Evolutionary conservation across 2,797 vertebrate genomes (phyloP).

Genomic region (Bradypodion pumilum): DNA sequence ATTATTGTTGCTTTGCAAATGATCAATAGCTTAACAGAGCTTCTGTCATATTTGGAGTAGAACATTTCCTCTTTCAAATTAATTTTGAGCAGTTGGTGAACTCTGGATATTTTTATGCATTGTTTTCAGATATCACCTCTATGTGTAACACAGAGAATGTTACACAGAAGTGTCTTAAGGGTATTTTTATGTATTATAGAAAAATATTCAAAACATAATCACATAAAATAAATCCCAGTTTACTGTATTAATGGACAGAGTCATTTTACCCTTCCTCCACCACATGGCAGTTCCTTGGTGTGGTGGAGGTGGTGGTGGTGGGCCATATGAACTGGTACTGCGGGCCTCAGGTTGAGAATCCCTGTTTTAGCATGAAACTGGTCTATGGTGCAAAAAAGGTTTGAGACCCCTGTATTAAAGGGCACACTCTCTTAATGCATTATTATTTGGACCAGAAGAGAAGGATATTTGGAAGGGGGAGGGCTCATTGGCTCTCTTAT

Average conservation of each 20-base stretch:
- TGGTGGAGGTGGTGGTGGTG: too few relatives aligned
- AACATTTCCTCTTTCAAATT: neutral
- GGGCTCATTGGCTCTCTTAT: too few relatives aligned
- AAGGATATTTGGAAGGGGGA: too few relatives aligned
- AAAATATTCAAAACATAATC: neutral
- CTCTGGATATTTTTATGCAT: neutral
- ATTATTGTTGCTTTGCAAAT: neutral
- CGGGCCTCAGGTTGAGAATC: too few relatives aligned
- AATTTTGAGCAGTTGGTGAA: neutral
- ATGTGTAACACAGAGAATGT: neutral
- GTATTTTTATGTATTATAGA: neutral
- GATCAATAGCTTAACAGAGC: slow-evolving; percentile 2
- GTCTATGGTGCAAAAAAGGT: too few relatives aligned
- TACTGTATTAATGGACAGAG: neutral
- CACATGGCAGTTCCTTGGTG: too few relatives aligned
- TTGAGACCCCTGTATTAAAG: too few relatives aligned
- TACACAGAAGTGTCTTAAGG: neutral
- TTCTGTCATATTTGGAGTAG: neutral
- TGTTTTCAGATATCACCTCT: neutral
- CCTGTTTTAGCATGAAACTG: too few relatives aligned
- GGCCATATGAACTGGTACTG: too few relatives aligned
- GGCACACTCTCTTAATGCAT: neutral
- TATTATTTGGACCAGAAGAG: too few relatives aligned
- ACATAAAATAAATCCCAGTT: neutral
- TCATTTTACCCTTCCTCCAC: too few relatives aligned